Percentiles rank a stretch among this genome's conserved stretches.
Conservation (phyloP, 2,888 invertebrate genomes). For the Chloromyia formosa region DNA sequence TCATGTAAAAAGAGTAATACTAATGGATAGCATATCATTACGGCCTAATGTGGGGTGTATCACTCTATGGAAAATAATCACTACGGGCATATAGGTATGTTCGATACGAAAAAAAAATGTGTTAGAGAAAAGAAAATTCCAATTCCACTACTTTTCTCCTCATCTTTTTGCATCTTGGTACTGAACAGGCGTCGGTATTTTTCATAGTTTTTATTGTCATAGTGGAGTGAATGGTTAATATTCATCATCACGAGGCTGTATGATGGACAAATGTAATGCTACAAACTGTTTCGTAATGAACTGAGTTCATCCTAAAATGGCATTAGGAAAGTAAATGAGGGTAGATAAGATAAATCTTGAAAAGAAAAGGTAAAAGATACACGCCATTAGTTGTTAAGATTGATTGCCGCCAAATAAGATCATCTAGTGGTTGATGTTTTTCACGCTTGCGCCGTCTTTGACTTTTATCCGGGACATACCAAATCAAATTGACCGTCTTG, state of each 20-base stretch:
- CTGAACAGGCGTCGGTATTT: not conserved
- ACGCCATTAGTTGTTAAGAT: constrained; percentile 34
- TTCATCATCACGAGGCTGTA: constrained; percentile 1
- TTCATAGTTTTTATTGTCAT: constrained; percentile 28
- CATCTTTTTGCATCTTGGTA: constrained; percentile 1
- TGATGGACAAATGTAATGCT: constrained; percentile 39
- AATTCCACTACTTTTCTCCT: not conserved
- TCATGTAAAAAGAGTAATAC: not conserved
- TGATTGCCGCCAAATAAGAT: constrained; percentile 35
- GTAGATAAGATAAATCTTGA: too few relatives aligned
- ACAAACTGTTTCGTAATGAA: constrained; percentile 12
- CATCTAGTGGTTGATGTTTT: constrained; percentile 17
- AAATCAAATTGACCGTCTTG: not conserved
- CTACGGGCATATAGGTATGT: not conserved
- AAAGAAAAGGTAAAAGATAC: constrained; percentile 17
- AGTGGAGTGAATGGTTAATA: constrained; percentile 33
- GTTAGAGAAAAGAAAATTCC: not conserved
- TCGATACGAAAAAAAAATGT: not conserved
- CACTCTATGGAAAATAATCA: constrained; percentile 3
- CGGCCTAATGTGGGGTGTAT: constrained; percentile 21
- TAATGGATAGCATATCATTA: constrained; percentile 28
- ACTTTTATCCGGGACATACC: not conserved
- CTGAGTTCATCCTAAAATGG: not conserved
- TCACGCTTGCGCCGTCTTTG: constrained; percentile 10
- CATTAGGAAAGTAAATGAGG: not conserved